phyloP scores from a whole-genome alignment of 2,888 invertebrate genomes.

The Heliconius ismenius region DNA sequence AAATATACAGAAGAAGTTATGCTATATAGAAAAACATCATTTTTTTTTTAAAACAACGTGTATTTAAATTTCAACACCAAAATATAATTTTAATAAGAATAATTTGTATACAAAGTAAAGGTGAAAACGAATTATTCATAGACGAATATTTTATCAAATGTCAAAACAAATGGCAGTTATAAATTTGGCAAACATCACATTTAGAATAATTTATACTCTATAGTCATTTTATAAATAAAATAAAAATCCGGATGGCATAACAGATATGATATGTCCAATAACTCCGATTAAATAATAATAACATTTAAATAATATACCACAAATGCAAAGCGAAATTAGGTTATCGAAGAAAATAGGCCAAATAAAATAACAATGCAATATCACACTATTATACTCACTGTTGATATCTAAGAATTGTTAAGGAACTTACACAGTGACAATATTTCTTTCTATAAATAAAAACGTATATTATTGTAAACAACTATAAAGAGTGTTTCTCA shows the following conservation, averaged over 20 bases:
- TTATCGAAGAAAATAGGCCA: conserved; percentile 28
- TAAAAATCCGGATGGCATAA: conserved; percentile 13
- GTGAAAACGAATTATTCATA: conserved; percentile 58
- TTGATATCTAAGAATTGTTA: conserved; percentile 16
- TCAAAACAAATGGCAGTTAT: conserved; percentile 70
- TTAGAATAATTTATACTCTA: conserved; percentile 24
- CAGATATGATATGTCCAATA: conserved; percentile 18
- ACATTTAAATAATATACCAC: conserved; percentile 9
- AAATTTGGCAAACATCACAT: conserved; percentile 63
- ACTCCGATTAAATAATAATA: conserved; percentile 19
- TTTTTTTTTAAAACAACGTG: conserved; percentile 69
- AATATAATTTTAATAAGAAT: conserved; percentile 69
- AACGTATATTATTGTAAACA: background rate
- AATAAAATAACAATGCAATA: conserved; percentile 21
- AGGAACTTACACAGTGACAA: conserved; percentile 22
- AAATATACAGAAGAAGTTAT: conserved; percentile 46
- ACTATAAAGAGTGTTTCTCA: conserved; percentile 8
- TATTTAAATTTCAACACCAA: conserved; percentile 75
- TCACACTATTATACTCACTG: conserved; percentile 24
- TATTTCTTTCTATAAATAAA: background rate
- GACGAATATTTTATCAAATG: conserved; percentile 51
- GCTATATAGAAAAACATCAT: conserved; percentile 51
- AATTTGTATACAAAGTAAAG: conserved; percentile 60
- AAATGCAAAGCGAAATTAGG: conserved; percentile 20
- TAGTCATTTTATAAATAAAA: conserved; percentile 12